Percentiles rank a stretch among this genome's conserved stretches.
These are phyloP conservation scores for Bombus sylvicola DNA, from an alignment of 1,140 invertebrate genomes.

Conservation along the genomic window DNA sequence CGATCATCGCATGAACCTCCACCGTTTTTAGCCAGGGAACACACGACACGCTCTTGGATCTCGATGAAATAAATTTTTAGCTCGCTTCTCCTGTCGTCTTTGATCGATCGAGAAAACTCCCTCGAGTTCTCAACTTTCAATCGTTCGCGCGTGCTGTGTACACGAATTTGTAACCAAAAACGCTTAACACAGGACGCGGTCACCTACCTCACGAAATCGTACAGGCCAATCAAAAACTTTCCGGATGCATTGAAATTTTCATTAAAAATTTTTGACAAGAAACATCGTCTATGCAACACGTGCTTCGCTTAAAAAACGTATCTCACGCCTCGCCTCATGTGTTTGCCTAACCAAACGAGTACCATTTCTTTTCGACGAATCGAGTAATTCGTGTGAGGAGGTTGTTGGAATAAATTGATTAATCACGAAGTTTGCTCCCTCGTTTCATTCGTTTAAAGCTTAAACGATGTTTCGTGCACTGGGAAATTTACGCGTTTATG, in stretches of 20 bases:
- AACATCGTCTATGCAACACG: too few species aligned
- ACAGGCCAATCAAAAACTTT: slow-evolving; percentile 32
- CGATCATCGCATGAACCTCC: not conserved
- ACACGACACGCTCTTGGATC: not conserved
- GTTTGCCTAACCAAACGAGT: too few species aligned
- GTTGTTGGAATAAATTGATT: too few species aligned
- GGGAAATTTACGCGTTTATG: not conserved
- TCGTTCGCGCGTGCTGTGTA: not conserved
- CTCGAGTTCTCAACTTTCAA: slow-evolving; percentile 25
- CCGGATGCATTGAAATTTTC: slow-evolving; percentile 40
- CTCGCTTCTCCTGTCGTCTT: not conserved
- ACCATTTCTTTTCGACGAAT: too few species aligned
- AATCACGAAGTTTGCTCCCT: too few species aligned
- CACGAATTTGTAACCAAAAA: slow-evolving; percentile 9
- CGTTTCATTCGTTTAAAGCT: too few species aligned
- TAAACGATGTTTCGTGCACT: not conserved
- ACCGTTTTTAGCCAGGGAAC: not conserved
- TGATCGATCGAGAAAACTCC: not conserved
- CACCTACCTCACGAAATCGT: slow-evolving; percentile 28
- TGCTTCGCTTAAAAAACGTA: not conserved
- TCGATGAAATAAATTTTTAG: slow-evolving; percentile 46
- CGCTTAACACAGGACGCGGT: too few species aligned
- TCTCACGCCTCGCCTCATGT: not conserved
- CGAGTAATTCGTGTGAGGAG: too few species aligned
- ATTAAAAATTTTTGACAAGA: slow-evolving; percentile 30